phyloP scores from a whole-genome alignment of 2,888 invertebrate species.

The Zygothrica quintamaculata region DNA sequence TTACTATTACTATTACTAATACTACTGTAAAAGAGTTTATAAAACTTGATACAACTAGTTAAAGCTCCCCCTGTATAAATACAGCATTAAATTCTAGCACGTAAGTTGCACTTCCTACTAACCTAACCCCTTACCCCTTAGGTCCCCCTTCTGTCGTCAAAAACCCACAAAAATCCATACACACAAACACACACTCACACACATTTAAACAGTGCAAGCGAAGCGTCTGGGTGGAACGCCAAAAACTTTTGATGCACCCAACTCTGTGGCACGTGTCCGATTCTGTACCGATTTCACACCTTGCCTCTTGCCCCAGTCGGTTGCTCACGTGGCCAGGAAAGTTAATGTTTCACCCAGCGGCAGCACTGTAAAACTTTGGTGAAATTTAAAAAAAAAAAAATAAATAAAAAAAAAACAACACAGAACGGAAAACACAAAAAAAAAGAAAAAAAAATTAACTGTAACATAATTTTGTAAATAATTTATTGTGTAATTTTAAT shows the following conservation, averaged over 20 bases:
- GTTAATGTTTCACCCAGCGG: constrained; percentile 35
- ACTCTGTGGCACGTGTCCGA: constrained; percentile 56
- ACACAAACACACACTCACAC: no score
- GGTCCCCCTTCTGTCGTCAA: neutral
- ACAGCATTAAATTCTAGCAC: constrained; percentile 59
- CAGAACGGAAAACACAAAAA: no score
- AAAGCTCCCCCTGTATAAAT: constrained; percentile 68
- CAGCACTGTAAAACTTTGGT: constrained; percentile 54
- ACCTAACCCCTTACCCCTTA: constrained; percentile 1
- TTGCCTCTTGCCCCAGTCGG: neutral
- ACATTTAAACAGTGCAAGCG: neutral
- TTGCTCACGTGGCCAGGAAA: constrained; percentile 49
- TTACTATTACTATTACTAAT: no score
- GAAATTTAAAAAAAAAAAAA: constrained; percentile 51
- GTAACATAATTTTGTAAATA: constrained; percentile 80
- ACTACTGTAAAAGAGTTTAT: constrained; percentile 59
- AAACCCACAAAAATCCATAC: no score
- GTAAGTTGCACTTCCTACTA: constrained; percentile 49
- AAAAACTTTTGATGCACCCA: constrained; percentile 14
- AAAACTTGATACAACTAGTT: constrained; percentile 61
- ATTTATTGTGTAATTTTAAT: constrained; percentile 66
- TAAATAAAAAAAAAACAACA: constrained; percentile 31
- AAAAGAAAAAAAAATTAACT: constrained; percentile 42
- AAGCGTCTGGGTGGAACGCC: constrained; percentile 5
- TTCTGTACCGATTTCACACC: constrained; percentile 56